Base-by-base conservation (phyloP, 2,797 vertebrate species). In the Podarcis lilfordi region DNA sequence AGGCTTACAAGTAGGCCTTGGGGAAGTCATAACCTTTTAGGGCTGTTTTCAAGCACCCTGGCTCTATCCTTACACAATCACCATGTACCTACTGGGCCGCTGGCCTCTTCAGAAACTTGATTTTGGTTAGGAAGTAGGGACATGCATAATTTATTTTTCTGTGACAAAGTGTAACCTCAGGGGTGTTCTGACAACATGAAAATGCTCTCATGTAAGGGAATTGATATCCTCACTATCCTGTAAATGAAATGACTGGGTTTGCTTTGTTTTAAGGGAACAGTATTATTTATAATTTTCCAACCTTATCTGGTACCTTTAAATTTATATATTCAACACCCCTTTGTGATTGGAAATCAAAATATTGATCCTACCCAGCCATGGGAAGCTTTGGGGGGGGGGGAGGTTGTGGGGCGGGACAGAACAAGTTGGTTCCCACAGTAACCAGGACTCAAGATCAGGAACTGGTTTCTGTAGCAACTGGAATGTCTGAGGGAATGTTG, bases 401-500 rank as follows among this genome's bases (percentile, higher is more conserved):
- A 2, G 29, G 2, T 23, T 79, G 27, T 0, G 2, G 19, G 32
- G n/a, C 1, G 13, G 3, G 13, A 72, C n/a, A 72, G 72, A 35
- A 21, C 32, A 59, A 45, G 80, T 80, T 84, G 45, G n/a, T 81
- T 82, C 72, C 61, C 55, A 82, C 71, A 82, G 19, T 81, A 85
- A 76, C 35, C 43, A n/a, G 8, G 80, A 89, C 3, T 27, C 69
- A 85, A 59, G 17, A 72, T n/a, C 55, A 85, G n/a, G 43, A 32
- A 35, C 71, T 81, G 71, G 32, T 59, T 85, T 86, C 64, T 76
- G 40, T 75, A 85, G 32, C 71, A 89, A 68, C n/a, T 59, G 17
- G 32, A 50, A 80, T 37, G 17, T 75, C 55, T 27, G 40, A 79
- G 25, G 55, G 69, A 89, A 37, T 37, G 68, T 11, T 50, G 40